Base-by-base conservation (phyloP, 2,888 invertebrate genomes). In the Anodontia alba region DNA sequence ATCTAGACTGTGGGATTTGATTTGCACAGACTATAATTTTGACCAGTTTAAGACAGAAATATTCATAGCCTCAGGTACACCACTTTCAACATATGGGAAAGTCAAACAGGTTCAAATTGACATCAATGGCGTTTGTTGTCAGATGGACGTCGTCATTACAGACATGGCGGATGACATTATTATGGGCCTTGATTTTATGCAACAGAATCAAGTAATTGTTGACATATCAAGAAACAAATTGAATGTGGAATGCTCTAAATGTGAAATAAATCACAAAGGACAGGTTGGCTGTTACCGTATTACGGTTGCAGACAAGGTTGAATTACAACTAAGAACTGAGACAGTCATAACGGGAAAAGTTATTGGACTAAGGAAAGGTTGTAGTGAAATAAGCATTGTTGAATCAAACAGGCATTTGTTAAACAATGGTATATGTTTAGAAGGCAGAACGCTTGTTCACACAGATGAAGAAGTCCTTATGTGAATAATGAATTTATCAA, bases 401-500 rank as follows among this genome's bases (percentile, higher is more conserved):
- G 83, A 84, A 68, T 70, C 80, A 12, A 43, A 33, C 15, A 70
- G 74, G 15, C 46, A 49, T 0, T 51, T 70, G 8, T 0, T 72
- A 15, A 26, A 79, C 0, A 70, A 70, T 1, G 57, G 54, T 31
- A 36, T n/a, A 46, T 26, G 73, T 78, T 1, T 51, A 80, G 43
- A 54, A 81, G 10, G 83, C 78, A 26, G 68, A 74, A 76, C 23
- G 77, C n/a, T 72, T 86, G 29, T 42, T 10, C 15, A 42, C 8
- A 10, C 42, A 42, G 42, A 42, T 15, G 15, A 42, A 42, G 42
- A 15, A 10, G 42, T 15, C 42, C 7, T 7, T 86, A 15, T 23
- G 81, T 43, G n/a, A n/a, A 51, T 82, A 5, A 80, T 78, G 77
- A 84, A 87, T 76, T 29, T 82, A 5, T 74, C 78, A 38, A 66